These are phyloP conservation scores for Manis javanica DNA, from an alignment of 2,797 vertebrate species.

Conservation along the genomic window DNA sequence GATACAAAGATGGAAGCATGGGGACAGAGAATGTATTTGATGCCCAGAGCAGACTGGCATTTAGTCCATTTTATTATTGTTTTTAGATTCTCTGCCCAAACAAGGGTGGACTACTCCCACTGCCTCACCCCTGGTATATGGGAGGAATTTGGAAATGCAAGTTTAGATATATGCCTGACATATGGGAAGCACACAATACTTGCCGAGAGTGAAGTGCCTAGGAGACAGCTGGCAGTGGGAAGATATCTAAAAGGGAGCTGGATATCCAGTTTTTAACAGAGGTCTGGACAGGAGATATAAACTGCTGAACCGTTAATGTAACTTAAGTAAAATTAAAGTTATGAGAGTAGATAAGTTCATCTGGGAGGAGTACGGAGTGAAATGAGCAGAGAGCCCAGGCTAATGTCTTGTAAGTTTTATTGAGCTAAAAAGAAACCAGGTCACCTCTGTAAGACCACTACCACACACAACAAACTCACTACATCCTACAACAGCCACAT, in stretches of 20 bases:
- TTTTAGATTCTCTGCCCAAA: slow-evolving; percentile 26
- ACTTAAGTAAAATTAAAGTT: slow-evolving; percentile 32
- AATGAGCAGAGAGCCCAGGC: background rate
- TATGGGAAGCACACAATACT: background rate
- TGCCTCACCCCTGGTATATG: background rate
- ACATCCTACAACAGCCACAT: background rate
- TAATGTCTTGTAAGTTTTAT: background rate
- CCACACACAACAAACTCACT: background rate
- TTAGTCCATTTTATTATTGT: background rate
- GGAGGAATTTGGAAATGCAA: background rate
- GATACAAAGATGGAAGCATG: background rate
- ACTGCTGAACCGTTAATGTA: background rate
- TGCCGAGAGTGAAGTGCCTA: background rate
- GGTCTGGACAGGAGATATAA: background rate
- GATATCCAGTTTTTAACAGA: background rate
- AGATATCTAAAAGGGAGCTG: background rate
- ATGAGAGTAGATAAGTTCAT: background rate
- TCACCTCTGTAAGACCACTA: background rate
- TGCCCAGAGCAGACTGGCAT: background rate
- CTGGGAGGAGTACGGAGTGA: background rate
- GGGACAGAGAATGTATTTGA: background rate
- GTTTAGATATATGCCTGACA: background rate
- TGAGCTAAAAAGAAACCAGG: slow-evolving; percentile 25
- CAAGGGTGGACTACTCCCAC: background rate
- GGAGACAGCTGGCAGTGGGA: background rate